These are phyloP conservation scores for Spodoptera picta DNA, from an alignment of 2,888 invertebrate genomes.

Conservation along the genomic window DNA sequence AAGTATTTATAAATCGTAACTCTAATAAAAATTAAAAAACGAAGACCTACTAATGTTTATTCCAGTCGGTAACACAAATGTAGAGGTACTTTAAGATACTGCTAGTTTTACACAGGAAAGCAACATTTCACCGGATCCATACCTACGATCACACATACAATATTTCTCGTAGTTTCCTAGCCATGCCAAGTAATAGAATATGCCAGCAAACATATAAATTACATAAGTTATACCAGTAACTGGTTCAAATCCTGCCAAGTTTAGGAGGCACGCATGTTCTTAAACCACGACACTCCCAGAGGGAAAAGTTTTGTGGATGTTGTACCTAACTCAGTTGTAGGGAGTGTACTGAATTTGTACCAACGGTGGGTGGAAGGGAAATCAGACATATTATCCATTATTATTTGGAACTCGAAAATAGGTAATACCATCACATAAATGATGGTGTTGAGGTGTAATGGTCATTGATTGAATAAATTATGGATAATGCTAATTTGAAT, in stretches of 20 bases:
- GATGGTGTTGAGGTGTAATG: no score
- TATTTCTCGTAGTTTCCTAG: slow-evolving; percentile 7
- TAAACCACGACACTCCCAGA: slow-evolving; percentile 1
- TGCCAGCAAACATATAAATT: slow-evolving; percentile 25
- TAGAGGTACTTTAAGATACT: slow-evolving; percentile 8
- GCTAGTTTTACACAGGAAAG: not conserved
- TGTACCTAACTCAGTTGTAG: slow-evolving; percentile 13
- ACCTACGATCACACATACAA: not conserved
- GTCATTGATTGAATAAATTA: no score
- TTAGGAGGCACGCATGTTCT: slow-evolving; percentile 10
- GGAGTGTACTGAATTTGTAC: no score
- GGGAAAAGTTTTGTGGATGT: slow-evolving; percentile 10
- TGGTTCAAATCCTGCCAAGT: slow-evolving; percentile 25
- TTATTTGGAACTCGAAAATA: no score
- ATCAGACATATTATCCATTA: no score
- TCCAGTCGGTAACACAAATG: not conserved
- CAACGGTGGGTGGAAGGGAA: no score
- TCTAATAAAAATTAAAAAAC: no score
- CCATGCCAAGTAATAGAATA: slow-evolving; percentile 30
- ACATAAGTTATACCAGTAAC: slow-evolving; percentile 10
- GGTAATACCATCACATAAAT: no score
- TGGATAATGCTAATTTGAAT: no score
- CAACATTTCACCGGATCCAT: slow-evolving; percentile 7
- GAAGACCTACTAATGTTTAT: not conserved
- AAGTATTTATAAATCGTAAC: no score